Conservation (phyloP, 2,113 vertebrate genomes). For the Smithornis capensis region DNA sequence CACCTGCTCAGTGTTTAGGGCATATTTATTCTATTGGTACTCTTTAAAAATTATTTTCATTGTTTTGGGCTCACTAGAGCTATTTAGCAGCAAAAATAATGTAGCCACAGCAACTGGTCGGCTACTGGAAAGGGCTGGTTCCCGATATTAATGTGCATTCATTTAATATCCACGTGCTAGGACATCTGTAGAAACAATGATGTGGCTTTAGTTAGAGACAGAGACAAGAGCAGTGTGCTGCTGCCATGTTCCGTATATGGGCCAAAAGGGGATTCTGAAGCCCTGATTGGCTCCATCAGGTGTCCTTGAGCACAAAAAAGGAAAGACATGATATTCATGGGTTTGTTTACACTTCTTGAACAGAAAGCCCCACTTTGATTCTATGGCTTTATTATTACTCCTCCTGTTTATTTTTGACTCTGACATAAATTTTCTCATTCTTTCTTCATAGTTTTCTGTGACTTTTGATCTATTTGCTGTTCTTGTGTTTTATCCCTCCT, state of each 20-base stretch:
- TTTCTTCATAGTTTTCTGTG: neutral
- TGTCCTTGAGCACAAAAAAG: accelerated
- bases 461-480: neutral
- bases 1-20: neutral
- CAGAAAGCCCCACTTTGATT: neutral
- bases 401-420: neutral
- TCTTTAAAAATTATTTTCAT: neutral
- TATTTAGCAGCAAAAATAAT: neutral
- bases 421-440: neutral
- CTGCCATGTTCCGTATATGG: accelerated
- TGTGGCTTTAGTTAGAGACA: neutral
- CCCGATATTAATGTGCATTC: neutral
- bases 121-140: neutral
- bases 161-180: neutral
- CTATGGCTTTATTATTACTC: neutral
- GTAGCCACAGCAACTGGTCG: neutral
- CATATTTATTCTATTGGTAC: neutral
- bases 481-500: neutral
- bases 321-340: neutral
- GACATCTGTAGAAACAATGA: neutral
- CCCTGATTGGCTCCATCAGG: neutral
- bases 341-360: neutral
- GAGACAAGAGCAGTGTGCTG: neutral
- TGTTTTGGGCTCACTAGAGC: neutral
- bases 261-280: neutral